Evolutionary conservation across 2,113 vertebrate species (phyloP).

Genomic region (Dasyurus viverrinus): DNA sequence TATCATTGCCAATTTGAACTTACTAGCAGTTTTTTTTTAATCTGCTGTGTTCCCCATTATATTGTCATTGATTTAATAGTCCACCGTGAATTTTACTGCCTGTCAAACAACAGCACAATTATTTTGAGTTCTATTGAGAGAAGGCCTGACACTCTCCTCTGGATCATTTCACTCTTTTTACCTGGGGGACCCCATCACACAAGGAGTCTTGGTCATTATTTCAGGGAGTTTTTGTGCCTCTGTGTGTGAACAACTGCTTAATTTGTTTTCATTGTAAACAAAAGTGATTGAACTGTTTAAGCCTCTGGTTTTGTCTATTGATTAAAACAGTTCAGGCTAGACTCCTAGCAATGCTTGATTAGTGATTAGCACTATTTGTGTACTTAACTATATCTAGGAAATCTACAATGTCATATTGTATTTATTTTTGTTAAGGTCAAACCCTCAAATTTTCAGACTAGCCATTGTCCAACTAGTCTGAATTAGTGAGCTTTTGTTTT

Average conservation of each 20-base stretch:
- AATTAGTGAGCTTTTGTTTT: neutral
- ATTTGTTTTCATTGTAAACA: constrained; percentile 21
- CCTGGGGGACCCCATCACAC: constrained; percentile 33
- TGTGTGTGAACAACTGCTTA: neutral
- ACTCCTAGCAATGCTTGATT: neutral
- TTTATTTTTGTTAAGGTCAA: neutral
- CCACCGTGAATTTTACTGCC: constrained; percentile 79
- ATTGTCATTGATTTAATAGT: constrained; percentile 80
- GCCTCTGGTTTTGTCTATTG: constrained; percentile 9
- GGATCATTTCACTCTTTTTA: constrained; percentile 75
- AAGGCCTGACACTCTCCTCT: constrained; percentile 71
- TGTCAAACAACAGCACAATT: constrained; percentile 79
- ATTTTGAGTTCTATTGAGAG: constrained; percentile 78
- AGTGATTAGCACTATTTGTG: neutral
- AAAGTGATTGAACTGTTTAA: constrained; percentile 28
- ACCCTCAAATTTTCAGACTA: constrained; percentile 6
- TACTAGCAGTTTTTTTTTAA: constrained; percentile 69
- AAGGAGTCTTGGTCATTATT: constrained; percentile 22
- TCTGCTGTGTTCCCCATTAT: constrained; percentile 74
- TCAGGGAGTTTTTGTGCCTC: neutral
- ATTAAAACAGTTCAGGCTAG: neutral
- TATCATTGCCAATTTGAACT: constrained; percentile 60
- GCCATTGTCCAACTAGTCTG: neutral
- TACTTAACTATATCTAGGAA: neutral
- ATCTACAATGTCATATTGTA: neutral